Conservation (phyloP, 2,113 vertebrate species). For the Lophius piscatorius region DNA sequence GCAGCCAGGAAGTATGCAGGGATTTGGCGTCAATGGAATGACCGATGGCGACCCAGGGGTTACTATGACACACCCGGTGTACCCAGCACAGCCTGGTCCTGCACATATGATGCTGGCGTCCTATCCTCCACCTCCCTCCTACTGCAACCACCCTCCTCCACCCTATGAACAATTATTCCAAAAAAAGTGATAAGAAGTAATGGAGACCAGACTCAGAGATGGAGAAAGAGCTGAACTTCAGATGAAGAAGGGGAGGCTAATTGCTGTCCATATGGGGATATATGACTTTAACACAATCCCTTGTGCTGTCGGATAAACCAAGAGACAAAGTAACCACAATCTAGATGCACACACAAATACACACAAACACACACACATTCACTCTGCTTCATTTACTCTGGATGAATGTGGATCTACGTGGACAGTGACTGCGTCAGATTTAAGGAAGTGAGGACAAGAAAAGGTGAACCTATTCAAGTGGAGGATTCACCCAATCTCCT, state of each 20-base stretch:
- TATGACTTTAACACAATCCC: slow-evolving; percentile 7
- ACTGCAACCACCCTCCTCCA: slow-evolving; percentile 95
- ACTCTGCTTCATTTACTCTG: slow-evolving; percentile 8
- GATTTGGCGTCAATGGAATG: slow-evolving; percentile 80
- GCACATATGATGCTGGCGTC: slow-evolving; percentile 84
- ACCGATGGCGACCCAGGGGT: slow-evolving; percentile 80
- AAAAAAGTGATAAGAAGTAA: slow-evolving; percentile 85
- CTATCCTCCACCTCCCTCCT: slow-evolving; percentile 93
- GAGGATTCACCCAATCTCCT: slow-evolving; percentile 1
- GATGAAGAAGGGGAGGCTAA: background rate
- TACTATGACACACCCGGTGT: slow-evolving; percentile 81
- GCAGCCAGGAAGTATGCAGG: slow-evolving; percentile 84
- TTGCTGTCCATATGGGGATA: slow-evolving; percentile 4
- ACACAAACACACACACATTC: slow-evolving; percentile 13
- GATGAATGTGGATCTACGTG: slow-evolving; percentile 1
- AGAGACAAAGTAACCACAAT: slow-evolving; percentile 8
- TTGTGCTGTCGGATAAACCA: slow-evolving; percentile 17
- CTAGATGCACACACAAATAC: slow-evolving; percentile 4
- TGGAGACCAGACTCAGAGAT: background rate
- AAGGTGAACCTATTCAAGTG: background rate
- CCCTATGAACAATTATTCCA: slow-evolving; percentile 94
- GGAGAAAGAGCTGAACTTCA: background rate
- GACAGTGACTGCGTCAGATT: background rate
- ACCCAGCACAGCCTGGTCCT: slow-evolving; percentile 85
- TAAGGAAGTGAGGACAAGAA: slow-evolving; percentile 3